phyloP scores from a whole-genome alignment of 2,888 invertebrate genomes.

The Nowickia ferox region DNA sequence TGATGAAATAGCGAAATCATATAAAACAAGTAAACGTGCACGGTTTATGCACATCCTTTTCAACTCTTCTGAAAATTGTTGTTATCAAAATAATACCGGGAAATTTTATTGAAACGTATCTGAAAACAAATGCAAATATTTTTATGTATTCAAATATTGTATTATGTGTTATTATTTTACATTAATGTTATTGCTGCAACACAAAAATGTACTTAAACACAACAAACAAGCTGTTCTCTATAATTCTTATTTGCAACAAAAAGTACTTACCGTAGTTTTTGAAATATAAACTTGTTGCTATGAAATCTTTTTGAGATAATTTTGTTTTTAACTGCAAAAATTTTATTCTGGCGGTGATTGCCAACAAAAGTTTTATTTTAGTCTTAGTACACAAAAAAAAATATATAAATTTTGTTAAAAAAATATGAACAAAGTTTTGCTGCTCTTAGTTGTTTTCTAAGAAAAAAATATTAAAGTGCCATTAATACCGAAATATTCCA shows the following conservation, averaged over 20 bases:
- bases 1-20: too few relatives aligned
- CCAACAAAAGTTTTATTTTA: not conserved
- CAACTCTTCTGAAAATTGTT: too few relatives aligned
- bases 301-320: not conserved
- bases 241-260: not conserved
- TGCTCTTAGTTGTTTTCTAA: constrained; percentile 6
- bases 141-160: not conserved
- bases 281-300: constrained; percentile 47
- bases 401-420: not conserved
- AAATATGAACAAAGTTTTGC: not conserved
- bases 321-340: not conserved
- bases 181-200: constrained; percentile 29
- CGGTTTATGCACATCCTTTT: too few relatives aligned
- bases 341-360: constrained; percentile 37
- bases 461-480: constrained; percentile 45
- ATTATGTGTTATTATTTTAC: not conserved
- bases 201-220: constrained; percentile 62
- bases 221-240: constrained; percentile 34
- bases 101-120: not conserved
- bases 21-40: too few relatives aligned
- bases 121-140: not conserved
- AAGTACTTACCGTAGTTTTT: constrained; percentile 5
- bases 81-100: too few relatives aligned
- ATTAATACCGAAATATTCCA: constrained; percentile 11
- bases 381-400: not conserved